Conservation (phyloP, 1,140 invertebrate species). For the Cheumatopsyche charites region DNA sequence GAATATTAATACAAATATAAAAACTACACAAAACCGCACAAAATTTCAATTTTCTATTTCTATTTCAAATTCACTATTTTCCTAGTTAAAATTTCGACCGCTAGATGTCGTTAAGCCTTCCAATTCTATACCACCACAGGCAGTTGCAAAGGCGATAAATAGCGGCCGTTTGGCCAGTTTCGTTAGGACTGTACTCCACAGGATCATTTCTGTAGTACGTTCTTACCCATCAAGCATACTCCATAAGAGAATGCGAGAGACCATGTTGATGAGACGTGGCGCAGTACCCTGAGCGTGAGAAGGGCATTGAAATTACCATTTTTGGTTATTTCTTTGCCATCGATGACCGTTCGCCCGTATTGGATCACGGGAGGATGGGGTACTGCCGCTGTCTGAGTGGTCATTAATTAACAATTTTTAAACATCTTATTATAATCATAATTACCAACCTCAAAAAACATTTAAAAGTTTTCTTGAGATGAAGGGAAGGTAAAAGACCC, state of each 20-base stretch:
- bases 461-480: no score
- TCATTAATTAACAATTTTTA: not conserved
- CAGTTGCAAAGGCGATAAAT: not conserved
- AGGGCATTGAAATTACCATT: not conserved
- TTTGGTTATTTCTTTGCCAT: conserved; percentile 1
- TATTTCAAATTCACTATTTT: no score
- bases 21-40: no score
- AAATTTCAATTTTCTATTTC: no score
- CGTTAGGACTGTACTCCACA: conserved; percentile 47
- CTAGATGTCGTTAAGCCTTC: not conserved
- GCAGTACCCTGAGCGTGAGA: conserved; percentile 34
- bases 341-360: conserved; percentile 40
- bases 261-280: conserved; percentile 44
- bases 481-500: no score
- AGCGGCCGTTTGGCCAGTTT: not conserved
- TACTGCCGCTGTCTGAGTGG: conserved; percentile 38
- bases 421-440: no score
- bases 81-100: no score
- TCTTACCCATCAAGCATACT: conserved; percentile 42
- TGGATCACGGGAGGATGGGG: conserved; percentile 22
- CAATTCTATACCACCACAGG: not conserved
- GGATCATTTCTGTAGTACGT: conserved; percentile 49
- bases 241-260: conserved; percentile 39
- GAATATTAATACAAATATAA: no score
- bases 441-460: no score